A percentile compares a stretch with the other conserved stretches of the same genome.
phyloP scores from a whole-genome alignment of 2,797 vertebrate genomes.

The Micromesistius poutassou region DNA sequence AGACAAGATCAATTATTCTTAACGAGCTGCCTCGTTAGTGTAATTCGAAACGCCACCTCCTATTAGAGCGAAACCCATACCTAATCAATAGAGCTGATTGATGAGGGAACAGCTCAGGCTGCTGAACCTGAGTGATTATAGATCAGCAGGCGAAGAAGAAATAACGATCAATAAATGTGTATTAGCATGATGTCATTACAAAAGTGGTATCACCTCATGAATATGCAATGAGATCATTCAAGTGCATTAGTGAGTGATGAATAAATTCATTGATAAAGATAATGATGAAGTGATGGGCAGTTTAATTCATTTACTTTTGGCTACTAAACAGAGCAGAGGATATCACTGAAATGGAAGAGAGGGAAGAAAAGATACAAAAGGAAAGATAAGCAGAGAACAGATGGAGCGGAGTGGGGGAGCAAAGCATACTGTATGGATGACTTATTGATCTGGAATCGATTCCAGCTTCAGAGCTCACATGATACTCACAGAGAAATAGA shows the following conservation, averaged over 20 bases:
- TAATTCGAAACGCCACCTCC: not conserved
- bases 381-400: no score
- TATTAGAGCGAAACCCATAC: not conserved
- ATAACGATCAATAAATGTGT: not conserved
- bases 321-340: not conserved
- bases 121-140: not conserved
- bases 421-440: not conserved
- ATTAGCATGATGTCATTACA: not conserved
- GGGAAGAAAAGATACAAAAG: no score
- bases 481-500: not conserved
- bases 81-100: not conserved
- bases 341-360: not conserved
- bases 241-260: not conserved
- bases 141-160: not conserved
- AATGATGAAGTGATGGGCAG: not conserved
- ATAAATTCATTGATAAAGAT: not conserved
- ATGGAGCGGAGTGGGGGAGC: no score
- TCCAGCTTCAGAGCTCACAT: not conserved
- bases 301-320: not conserved
- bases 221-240: no score
- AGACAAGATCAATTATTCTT: no score
- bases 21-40: not conserved
- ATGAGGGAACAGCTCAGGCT: not conserved
- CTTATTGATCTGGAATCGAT: not conserved
- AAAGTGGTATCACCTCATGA: no score